Evolutionary conservation across 2,888 invertebrate species (phyloP).

Genomic region (Coelopa pilipes): DNA sequence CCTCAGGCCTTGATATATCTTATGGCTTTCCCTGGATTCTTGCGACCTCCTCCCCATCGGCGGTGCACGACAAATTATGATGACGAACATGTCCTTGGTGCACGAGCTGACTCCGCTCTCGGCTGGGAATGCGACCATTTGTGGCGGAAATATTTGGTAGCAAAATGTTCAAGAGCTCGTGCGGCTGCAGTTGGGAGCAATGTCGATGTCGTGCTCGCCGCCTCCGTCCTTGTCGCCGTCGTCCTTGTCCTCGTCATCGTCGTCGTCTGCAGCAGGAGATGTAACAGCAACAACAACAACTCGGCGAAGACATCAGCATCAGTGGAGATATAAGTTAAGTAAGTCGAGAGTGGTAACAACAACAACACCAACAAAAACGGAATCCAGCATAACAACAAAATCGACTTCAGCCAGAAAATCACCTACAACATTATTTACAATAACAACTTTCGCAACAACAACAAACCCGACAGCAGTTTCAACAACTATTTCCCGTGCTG

Average conservation of each 20-base stretch:
- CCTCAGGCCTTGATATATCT: no score
- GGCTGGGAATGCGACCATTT: slow-evolving; percentile 1
- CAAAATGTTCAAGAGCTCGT: no score
- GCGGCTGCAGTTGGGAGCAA: no score
- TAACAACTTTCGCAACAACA: slow-evolving; percentile 1
- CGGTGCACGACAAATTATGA: no score
- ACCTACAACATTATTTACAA: not conserved
- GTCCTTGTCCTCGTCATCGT: no score
- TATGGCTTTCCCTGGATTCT: no score
- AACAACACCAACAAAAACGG: not conserved
- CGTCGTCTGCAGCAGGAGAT: not conserved
- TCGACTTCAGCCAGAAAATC: not conserved
- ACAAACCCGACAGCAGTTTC: not conserved
- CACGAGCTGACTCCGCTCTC: slow-evolving; percentile 1
- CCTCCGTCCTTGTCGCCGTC: no score
- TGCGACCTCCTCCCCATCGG: no score
- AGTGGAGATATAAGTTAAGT: not conserved
- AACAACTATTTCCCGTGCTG: not conserved
- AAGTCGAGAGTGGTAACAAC: not conserved
- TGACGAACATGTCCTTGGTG: not conserved
- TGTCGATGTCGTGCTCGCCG: no score
- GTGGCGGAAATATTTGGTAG: slow-evolving; percentile 18
- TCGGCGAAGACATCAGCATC: not conserved
- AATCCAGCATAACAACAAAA: not conserved
- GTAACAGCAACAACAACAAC: not conserved